Evolutionary conservation across 2,113 vertebrate genomes (phyloP), one percentile per base, ranked within the genome.

Genomic region (Pygoscelis adeliae): DNA sequence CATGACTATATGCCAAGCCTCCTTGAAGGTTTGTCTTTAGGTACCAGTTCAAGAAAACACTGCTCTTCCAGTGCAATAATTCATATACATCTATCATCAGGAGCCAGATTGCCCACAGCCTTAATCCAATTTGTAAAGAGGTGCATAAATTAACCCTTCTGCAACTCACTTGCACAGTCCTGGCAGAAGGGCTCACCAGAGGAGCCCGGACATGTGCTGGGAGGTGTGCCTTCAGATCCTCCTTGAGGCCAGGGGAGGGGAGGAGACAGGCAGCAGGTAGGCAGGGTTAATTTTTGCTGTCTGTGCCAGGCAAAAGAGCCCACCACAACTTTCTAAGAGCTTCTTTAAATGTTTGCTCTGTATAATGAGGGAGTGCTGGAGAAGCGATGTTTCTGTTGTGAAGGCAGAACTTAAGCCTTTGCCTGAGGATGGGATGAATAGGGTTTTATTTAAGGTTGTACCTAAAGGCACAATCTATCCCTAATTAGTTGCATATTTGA

Each of bases 181-280:
- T 49, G 66, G 19, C 13, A 50, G 46, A 74, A 50, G 6, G 26
- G 7, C 32, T 70, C 27, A n/a, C 7, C 29, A 81, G n/a, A 67
- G 47, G 32, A 73, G 20, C 22, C 15, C 10, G 7, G 34, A 10
- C 27, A 44, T 13, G 6, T 32, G 11, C 29, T 40, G 6, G 14
- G 7, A 62, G 5, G 4, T 56, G 6, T 21, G 1, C 13, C 29
- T 19, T 44, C 4, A 0, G 30, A 18, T 27, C 29, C 14, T 40
- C 2, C 49, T 22, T 40, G 55, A 59, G 23, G 15, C 21, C 46
- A 59, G 15, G 5, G 21, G 10, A 36, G 4, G 1, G 15, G 7
- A 83, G 14, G 12, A 86, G 13, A 25, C 2, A 11, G 20, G 29
- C 2, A 71, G 26, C n/a, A 59, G 23, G 5, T 34, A 49, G 23